Percentiles rank a stretch among this genome's conserved stretches.
Evolutionary conservation across 1,140 invertebrate genomes (phyloP).

Genomic region (Apis florea): DNA sequence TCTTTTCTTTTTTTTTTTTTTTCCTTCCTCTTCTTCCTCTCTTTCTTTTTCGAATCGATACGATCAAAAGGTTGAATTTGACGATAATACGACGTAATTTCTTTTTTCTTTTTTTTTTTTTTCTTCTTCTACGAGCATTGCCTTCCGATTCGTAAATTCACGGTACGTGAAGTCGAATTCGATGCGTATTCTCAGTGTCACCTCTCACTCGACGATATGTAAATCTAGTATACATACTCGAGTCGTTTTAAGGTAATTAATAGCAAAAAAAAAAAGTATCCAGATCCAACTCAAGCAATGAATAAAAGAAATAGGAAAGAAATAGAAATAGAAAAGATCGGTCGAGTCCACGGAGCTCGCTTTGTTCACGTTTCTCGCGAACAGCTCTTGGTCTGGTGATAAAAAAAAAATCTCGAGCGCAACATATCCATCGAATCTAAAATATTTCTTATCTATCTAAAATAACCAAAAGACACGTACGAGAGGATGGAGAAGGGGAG

Average conservation of each 20-base stretch:
- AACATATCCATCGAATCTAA: background rate
- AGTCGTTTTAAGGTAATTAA: slow-evolving; percentile 32
- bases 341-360: slow-evolving; percentile 57
- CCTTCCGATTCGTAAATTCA: too few relatives aligned
- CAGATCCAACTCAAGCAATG: too few relatives aligned
- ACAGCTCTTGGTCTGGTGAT: slow-evolving; percentile 58
- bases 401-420: background rate
- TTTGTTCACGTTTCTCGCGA: slow-evolving; percentile 60
- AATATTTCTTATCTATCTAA: background rate
- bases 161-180: too few relatives aligned
- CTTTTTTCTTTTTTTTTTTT: too few relatives aligned
- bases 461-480: background rate
- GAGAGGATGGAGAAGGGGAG: background rate
- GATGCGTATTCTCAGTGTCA: too few relatives aligned
- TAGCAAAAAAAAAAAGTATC: background rate
- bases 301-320: too few relatives aligned
- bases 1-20: too few relatives aligned
- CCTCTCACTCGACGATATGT: slow-evolving; percentile 51
- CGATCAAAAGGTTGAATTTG: too few relatives aligned
- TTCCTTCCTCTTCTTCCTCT: too few relatives aligned
- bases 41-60: too few relatives aligned
- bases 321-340: too few relatives aligned
- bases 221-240: slow-evolving; percentile 61
- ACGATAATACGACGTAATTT: too few relatives aligned
- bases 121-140: background rate